Conservation (phyloP, 2,888 invertebrate genomes). For the Pandemis cinnamomeana region DNA sequence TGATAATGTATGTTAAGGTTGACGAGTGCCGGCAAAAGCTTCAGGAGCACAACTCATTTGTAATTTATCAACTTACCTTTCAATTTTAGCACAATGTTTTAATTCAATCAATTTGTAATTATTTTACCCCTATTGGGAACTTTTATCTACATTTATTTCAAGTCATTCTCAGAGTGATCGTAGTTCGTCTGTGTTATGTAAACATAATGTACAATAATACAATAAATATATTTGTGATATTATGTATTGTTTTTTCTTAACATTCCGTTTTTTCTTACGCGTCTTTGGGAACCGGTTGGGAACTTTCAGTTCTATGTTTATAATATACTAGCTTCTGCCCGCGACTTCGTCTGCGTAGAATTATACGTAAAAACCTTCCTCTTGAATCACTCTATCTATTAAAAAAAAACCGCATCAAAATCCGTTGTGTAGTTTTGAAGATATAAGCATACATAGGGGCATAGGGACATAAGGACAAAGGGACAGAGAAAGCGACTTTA, state of each 20-base stretch:
- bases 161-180: constrained; percentile 71
- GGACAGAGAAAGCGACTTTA: too few relatives aligned
- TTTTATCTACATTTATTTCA: constrained; percentile 53
- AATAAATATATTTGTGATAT: constrained; percentile 83
- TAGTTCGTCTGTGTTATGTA: constrained; percentile 75
- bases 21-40: constrained; percentile 9
- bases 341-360: too few relatives aligned
- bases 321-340: too few relatives aligned
- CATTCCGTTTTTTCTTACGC: neutral
- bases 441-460: too few relatives aligned
- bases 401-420: too few relatives aligned
- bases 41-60: constrained; percentile 20
- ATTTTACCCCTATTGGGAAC: constrained; percentile 70
- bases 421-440: too few relatives aligned
- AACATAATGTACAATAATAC: constrained; percentile 78
- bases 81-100: constrained; percentile 68
- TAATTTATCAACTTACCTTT: constrained; percentile 49
- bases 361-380: too few relatives aligned
- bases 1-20: constrained; percentile 46
- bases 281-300: too few relatives aligned
- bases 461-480: too few relatives aligned
- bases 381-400: too few relatives aligned
- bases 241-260: constrained; percentile 41
- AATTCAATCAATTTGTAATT: constrained; percentile 49
- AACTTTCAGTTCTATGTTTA: too few relatives aligned